Evolutionary conservation across 2,888 invertebrate genomes (phyloP), one percentile per base, ranked within the genome.

Genomic region (Athripsodes cinereus): DNA sequence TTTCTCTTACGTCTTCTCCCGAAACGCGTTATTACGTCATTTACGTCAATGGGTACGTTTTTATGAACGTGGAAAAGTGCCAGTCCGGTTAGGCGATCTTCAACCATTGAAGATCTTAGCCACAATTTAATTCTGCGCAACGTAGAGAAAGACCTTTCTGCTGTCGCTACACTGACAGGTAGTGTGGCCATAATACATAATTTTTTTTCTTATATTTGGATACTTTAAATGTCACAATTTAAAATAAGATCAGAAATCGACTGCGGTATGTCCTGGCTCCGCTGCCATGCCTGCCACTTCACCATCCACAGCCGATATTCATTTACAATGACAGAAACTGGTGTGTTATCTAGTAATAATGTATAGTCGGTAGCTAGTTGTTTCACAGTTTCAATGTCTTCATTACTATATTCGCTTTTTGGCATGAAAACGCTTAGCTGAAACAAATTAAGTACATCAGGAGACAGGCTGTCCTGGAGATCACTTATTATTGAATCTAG

Each of bases 401-500:
- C 35, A 52, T 59, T 55, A 58, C 52, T 62, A 10, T 60, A 62
- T 57, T 59, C 56, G 52, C 34, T 58, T 62, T 62, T 61, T 53
- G 65, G 65, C 31, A 66, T 59, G 57, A 66, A 66, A 47, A 64
- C 63, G 52, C 62, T 58, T 58, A 66, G 60, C 51, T 64, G 56
- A 65, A 66, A 54, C 53, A 67, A 64, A 58, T 65, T 52, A 55
- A 66, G 57, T 48, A 65, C 61, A 26, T 66, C 66, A 52, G 65
- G 62, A 55, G 66, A 65, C 10, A 63, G 61, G 19, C 64, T 53
- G 22, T 63, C 59, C 40, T 64, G 58, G 2, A 65, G 55, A 50
- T 66, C 65, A 53, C 48, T 59, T 44, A 65, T 62, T 55, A 68
- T 62, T 44, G 63, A 62, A 62, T 66, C 66, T 58, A 69, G 60